Conservation (phyloP, 2,888 invertebrate genomes). For the Hermaeophaga mercurialis region DNA sequence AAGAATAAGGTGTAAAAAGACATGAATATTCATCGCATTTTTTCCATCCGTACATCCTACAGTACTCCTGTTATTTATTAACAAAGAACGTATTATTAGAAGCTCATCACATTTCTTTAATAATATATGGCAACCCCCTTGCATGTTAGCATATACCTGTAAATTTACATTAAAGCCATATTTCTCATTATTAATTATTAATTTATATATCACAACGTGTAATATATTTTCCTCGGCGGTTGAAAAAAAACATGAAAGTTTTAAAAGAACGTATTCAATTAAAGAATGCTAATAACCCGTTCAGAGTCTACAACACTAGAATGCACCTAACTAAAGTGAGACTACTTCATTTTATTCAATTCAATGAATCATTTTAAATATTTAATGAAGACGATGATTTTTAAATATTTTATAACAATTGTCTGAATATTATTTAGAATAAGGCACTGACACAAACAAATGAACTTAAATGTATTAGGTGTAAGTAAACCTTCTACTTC, state of each 20-base stretch:
- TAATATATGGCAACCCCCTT: conserved; percentile 32
- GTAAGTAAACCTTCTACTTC: too few relatives aligned
- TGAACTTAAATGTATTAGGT: too few relatives aligned
- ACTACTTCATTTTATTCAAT: background rate
- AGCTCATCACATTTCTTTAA: conserved; percentile 36
- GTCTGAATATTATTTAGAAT: background rate
- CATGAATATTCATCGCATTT: conserved; percentile 22
- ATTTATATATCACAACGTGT: conserved; percentile 28
- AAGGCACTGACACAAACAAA: too few relatives aligned
- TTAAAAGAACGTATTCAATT: conserved; percentile 10
- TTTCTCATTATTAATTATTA: conserved; percentile 31
- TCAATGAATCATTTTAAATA: conserved; percentile 2
- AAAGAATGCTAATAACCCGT: conserved; percentile 15
- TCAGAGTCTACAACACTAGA: background rate
- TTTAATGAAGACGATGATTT: background rate
- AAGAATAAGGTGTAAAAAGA: conserved; percentile 23
- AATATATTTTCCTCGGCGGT: background rate
- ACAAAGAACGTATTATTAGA: conserved; percentile 36
- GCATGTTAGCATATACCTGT: conserved; percentile 24
- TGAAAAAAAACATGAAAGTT: conserved; percentile 10
- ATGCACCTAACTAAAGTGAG: background rate
- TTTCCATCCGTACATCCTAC: background rate
- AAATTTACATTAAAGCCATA: conserved; percentile 33
- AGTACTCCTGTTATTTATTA: conserved; percentile 35
- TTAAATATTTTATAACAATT: background rate